phyloP scores from a whole-genome alignment of 1,140 invertebrate species.

The Diachasma alloeum region DNA sequence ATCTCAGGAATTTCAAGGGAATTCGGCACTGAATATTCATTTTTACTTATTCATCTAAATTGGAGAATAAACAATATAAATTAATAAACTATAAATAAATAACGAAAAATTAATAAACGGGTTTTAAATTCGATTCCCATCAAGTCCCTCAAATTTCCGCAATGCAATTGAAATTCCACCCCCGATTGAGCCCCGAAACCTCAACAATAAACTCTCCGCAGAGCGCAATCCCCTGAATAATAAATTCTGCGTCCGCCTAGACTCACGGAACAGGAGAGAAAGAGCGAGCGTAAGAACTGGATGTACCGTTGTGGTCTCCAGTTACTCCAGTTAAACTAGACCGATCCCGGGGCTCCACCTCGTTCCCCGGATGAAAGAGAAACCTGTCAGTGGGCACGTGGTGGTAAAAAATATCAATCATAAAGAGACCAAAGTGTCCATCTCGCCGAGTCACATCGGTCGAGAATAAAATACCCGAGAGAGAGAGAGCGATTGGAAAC shows the following conservation, averaged over 20 bases:
- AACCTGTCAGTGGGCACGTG: constrained; percentile 43
- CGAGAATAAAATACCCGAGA: background rate
- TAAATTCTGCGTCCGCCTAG: background rate
- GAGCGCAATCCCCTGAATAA: background rate
- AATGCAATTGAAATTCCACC: no score
- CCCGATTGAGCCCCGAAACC: no score
- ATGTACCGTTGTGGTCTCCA: constrained; percentile 47
- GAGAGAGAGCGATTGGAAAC: constrained; percentile 7
- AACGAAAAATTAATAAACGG: no score
- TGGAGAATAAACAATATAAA: no score
- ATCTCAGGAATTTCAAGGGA: no score
- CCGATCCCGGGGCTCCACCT: constrained; percentile 39
- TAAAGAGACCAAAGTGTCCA: background rate
- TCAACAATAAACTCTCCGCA: no score
- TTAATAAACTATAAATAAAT: no score
- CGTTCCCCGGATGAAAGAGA: constrained; percentile 54
- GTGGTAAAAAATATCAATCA: constrained; percentile 30
- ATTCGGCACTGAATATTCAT: no score
- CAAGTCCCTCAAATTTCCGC: no score
- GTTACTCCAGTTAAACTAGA: constrained; percentile 57
- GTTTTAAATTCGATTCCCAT: no score
- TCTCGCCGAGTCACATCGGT: constrained; percentile 21
- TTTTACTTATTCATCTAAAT: no score
- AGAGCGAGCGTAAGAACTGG: background rate
- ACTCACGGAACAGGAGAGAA: background rate